Conservation (phyloP, 2,888 invertebrate genomes). For the Zonitis immaculata region DNA sequence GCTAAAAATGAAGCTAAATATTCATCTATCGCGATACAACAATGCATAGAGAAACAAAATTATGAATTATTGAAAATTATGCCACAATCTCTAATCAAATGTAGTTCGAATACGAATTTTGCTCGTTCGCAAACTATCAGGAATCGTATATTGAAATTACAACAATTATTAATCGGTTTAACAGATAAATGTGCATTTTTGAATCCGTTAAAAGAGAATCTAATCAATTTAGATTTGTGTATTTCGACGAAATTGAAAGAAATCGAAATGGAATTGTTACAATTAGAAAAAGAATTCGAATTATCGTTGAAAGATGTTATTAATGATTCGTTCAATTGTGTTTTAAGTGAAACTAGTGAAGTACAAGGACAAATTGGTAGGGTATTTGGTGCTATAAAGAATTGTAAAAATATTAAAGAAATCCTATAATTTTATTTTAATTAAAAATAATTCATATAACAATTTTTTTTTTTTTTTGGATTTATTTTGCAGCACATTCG, state of each 20-base stretch:
- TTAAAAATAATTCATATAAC: too few relatives aligned
- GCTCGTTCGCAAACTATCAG: background rate
- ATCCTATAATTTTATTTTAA: background rate
- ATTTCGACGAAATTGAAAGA: constrained; percentile 2
- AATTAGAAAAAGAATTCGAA: constrained; percentile 2
- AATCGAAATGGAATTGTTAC: background rate
- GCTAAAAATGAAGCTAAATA: constrained; percentile 6
- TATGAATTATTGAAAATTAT: background rate
- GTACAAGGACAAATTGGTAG: constrained; percentile 2
- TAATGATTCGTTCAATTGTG: constrained; percentile 1
- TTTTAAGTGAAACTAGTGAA: background rate
- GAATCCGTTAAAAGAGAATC: constrained; percentile 3
- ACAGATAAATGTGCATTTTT: constrained; percentile 1
- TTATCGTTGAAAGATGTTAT: background rate
- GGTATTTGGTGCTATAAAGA: constrained; percentile 6
- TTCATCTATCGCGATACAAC: background rate
- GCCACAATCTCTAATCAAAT: background rate
- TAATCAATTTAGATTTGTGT: constrained; percentile 1
- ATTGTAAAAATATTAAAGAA: constrained; percentile 8
- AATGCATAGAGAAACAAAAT: constrained; percentile 5
- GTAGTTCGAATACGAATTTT: background rate
- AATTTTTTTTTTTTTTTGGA: too few relatives aligned
- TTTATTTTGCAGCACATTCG: background rate
- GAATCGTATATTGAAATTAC: background rate
- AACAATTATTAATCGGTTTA: background rate